These are phyloP conservation scores for Criorhina ranunculi DNA, from an alignment of 2,888 invertebrate genomes.

Conservation along the genomic window DNA sequence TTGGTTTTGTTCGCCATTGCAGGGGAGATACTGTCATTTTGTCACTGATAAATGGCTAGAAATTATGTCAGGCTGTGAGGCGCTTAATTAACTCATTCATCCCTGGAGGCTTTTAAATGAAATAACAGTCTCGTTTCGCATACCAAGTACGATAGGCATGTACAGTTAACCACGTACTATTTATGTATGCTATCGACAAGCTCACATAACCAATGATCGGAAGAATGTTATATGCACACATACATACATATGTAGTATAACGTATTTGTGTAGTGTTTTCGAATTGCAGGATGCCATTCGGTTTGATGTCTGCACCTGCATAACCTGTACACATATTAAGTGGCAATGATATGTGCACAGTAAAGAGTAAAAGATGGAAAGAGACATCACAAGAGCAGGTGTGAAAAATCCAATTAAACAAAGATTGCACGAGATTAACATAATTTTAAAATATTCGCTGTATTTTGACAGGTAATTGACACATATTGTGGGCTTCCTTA, in stretches of 20 bases:
- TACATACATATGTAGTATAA: too few relatives aligned
- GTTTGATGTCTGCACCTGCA: constrained; percentile 53
- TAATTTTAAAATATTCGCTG: constrained; percentile 67
- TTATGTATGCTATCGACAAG: constrained; percentile 48
- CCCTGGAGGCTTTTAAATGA: constrained; percentile 74
- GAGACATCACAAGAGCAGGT: constrained; percentile 66
- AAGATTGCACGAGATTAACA: constrained; percentile 71
- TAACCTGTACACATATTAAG: constrained; percentile 38
- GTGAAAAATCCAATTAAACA: constrained; percentile 74
- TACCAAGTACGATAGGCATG: constrained; percentile 66
- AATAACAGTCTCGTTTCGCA: constrained; percentile 70
- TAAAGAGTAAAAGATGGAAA: constrained; percentile 14
- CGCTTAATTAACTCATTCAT: constrained; percentile 83
- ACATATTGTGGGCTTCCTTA: constrained; percentile 30
- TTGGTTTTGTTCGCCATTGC: constrained; percentile 63
- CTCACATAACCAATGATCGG: constrained; percentile 55
- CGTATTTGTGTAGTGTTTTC: constrained; percentile 44
- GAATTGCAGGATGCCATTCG: constrained; percentile 19
- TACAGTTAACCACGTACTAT: constrained; percentile 58
- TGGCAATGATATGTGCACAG: constrained; percentile 50
- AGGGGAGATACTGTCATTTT: constrained; percentile 79
- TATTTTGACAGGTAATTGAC: constrained; percentile 61
- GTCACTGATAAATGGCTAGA: constrained; percentile 83
- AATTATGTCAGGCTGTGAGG: constrained; percentile 83
- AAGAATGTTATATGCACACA: constrained; percentile 32